Conservation (phyloP, 2,113 vertebrate genomes). For the Sebastes schlegelii region DNA sequence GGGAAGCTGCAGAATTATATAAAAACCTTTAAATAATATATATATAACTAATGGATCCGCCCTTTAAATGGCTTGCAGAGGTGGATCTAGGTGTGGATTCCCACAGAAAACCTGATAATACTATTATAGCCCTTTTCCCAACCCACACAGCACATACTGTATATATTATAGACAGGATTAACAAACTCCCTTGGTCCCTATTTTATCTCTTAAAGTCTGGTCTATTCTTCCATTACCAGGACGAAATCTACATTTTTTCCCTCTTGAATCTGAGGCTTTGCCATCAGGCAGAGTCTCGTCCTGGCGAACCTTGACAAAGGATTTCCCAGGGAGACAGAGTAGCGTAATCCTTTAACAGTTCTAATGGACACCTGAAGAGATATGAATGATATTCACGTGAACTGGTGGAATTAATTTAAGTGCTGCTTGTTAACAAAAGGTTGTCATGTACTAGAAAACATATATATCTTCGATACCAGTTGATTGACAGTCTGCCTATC, state of each 20-base stretch:
- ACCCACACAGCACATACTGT: slow-evolving; percentile 18
- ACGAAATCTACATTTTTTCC: slow-evolving; percentile 51
- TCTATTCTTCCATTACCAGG: slow-evolving; percentile 51
- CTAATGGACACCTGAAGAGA: slow-evolving; percentile 17
- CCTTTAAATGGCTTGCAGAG: slow-evolving; percentile 3
- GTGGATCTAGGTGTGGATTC: background rate
- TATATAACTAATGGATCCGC: background rate
- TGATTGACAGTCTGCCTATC: background rate
- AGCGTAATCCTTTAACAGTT: slow-evolving; percentile 16
- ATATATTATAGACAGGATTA: slow-evolving; percentile 18
- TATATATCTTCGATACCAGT: background rate
- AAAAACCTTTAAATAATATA: background rate
- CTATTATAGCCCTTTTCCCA: slow-evolving; percentile 20
- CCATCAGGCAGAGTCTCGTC: slow-evolving; percentile 18
- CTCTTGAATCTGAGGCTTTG: slow-evolving; percentile 35
- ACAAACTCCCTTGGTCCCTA: slow-evolving; percentile 35
- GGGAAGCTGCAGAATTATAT: background rate
- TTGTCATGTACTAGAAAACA: background rate
- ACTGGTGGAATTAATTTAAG: slow-evolving; percentile 1
- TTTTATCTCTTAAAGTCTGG: slow-evolving; percentile 41
- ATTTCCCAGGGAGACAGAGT: slow-evolving; percentile 13
- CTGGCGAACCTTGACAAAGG: slow-evolving; percentile 22
- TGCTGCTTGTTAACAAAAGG: background rate
- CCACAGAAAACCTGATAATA: background rate
- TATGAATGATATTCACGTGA: background rate